phyloP scores from a whole-genome alignment of 1,140 invertebrate species.

The Neodiprion virginianus region DNA sequence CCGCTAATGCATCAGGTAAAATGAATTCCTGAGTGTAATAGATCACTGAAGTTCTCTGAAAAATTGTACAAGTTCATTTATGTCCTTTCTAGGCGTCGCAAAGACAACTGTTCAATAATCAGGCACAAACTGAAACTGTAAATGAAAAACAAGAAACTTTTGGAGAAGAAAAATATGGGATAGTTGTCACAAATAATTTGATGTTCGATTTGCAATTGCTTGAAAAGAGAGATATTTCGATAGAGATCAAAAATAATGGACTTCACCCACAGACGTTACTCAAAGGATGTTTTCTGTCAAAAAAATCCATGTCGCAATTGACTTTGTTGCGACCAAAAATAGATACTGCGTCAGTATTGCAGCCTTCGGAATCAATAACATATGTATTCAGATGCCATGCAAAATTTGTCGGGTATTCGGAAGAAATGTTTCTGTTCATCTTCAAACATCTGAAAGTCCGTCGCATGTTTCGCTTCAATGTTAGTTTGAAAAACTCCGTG shows the following conservation, averaged over 20 bases:
- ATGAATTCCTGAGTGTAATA: constrained; percentile 19
- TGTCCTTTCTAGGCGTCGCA: constrained; percentile 15
- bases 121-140: neutral
- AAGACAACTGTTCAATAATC: neutral
- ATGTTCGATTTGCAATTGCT: constrained; percentile 50
- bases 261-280: constrained; percentile 39
- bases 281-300: constrained; percentile 44
- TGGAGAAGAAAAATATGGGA: constrained; percentile 51
- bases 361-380: constrained; percentile 42
- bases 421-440: constrained; percentile 66
- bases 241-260: constrained; percentile 52
- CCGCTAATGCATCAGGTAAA: constrained; percentile 39
- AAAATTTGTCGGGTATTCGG: constrained; percentile 65
- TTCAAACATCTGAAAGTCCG: constrained; percentile 67
- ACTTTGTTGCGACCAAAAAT: constrained; percentile 38
- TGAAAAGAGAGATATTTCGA: constrained; percentile 44
- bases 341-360: constrained; percentile 40
- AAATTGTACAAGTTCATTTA: constrained; percentile 15
- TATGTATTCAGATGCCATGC: constrained; percentile 59
- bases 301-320: constrained; percentile 49
- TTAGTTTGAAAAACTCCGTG: constrained; percentile 46
- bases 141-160: constrained; percentile 26
- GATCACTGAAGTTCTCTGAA: neutral
- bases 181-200: constrained; percentile 54
- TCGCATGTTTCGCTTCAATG: constrained; percentile 61